A percentile compares a stretch with the other conserved stretches of the same genome.
Conservation (phyloP, 2,113 vertebrate species). For the Esox niger region DNA sequence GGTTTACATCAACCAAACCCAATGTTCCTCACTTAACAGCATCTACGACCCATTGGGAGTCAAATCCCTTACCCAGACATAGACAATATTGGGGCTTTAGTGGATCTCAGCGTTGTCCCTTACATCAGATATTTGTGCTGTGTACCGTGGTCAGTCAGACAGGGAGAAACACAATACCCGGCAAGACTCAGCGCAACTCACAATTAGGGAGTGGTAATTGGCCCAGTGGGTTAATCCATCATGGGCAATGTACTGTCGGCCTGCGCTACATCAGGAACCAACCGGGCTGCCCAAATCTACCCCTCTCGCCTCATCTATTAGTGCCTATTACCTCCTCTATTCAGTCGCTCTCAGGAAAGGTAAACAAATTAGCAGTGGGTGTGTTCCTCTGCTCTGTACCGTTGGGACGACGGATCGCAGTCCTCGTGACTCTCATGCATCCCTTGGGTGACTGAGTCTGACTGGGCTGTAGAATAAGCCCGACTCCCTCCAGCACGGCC, state of each 20-base stretch:
- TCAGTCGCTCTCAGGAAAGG: constrained; percentile 39
- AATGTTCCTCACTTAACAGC: no score
- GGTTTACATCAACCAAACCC: no score
- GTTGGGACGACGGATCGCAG: constrained; percentile 41
- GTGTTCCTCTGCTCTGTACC: constrained; percentile 37
- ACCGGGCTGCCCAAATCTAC: constrained; percentile 27
- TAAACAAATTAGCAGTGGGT: constrained; percentile 60
- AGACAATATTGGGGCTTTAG: no score
- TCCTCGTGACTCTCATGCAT: constrained; percentile 30
- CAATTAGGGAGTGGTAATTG: constrained; percentile 58
- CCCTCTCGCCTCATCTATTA: constrained; percentile 36
- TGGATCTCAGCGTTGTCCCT: background rate
- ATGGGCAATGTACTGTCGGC: constrained; percentile 44
- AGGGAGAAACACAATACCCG: constrained; percentile 28
- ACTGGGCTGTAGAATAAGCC: no score
- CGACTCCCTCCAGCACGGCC: no score
- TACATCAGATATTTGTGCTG: constrained; percentile 12
- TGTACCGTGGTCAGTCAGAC: constrained; percentile 34
- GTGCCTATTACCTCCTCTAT: no score
- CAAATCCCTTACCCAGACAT: no score
- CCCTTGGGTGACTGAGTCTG: no score
- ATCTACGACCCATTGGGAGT: no score
- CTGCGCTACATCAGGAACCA: constrained; percentile 49
- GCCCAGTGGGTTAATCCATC: constrained; percentile 58
- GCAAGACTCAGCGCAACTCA: no score